These are phyloP conservation scores for Mermis nigrescens DNA, from an alignment of 2,888 invertebrate genomes.

Conservation along the genomic window DNA sequence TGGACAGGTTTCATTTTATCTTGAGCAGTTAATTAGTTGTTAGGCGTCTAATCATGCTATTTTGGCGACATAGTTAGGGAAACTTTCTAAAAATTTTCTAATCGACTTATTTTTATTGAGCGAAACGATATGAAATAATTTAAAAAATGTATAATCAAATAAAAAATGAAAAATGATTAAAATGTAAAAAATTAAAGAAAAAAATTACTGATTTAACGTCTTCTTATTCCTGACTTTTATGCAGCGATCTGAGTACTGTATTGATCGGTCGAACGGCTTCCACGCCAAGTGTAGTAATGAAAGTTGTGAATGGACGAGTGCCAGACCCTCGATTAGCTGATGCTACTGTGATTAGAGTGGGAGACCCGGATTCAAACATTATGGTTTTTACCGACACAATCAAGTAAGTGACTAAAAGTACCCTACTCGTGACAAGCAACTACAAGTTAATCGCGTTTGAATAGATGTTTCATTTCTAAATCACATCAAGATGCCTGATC, in stretches of 20 bases:
- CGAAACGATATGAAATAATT: too few relatives aligned
- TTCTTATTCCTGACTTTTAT: conserved; percentile 6
- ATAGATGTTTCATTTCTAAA: too few relatives aligned
- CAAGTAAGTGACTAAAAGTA: conserved; percentile 11
- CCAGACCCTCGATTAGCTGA: conserved; percentile 3
- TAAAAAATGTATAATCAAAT: too few relatives aligned
- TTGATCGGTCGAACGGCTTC: conserved; percentile 13
- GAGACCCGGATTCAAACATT: conserved; percentile 19
- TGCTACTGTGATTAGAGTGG: conserved; percentile 15
- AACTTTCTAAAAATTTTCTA: too few relatives aligned
- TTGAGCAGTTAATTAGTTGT: too few relatives aligned
- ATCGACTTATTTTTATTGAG: too few relatives aligned
- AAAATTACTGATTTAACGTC: neutral
- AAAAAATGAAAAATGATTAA: neutral
- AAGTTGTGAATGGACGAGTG: conserved; percentile 14
- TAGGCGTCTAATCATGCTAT: too few relatives aligned
- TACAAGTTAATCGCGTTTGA: too few relatives aligned
- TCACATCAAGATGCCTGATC: too few relatives aligned
- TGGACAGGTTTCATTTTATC: too few relatives aligned
- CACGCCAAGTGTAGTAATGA: conserved; percentile 14
- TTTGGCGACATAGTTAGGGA: too few relatives aligned
- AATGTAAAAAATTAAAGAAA: neutral
- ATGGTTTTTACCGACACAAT: conserved; percentile 16
- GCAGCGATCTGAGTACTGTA: conserved; percentile 17
- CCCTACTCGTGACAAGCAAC: neutral